Conservation (phyloP, 2,113 vertebrate genomes). For the Microtus ochrogaster region DNA sequence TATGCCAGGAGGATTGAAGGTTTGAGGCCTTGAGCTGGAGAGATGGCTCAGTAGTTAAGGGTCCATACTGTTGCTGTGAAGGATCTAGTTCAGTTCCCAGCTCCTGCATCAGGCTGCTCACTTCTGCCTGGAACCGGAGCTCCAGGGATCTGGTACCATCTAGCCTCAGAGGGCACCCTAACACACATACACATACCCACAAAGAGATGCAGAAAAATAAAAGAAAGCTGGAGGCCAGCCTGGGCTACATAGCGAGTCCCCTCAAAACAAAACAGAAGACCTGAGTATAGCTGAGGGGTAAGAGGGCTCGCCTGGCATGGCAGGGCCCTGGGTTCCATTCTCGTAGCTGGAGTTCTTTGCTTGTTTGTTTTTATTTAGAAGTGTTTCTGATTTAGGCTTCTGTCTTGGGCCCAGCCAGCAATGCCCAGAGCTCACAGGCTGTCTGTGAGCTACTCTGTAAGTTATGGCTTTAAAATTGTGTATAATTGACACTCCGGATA, state of each 20-base stretch:
- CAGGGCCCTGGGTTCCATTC: not conserved
- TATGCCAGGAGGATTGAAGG: not conserved
- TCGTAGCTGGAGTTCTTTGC: not conserved
- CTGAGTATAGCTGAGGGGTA: not conserved
- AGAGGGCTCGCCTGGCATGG: not conserved
- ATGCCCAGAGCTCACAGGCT: fast-evolving
- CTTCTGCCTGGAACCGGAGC: too few species aligned
- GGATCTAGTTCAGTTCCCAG: not conserved
- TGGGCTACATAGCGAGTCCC: not conserved
- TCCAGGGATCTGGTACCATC: not conserved
- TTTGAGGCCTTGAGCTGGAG: not conserved
- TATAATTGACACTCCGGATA: not conserved
- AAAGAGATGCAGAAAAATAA: not conserved
- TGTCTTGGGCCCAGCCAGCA: too few species aligned
- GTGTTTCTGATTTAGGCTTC: not conserved
- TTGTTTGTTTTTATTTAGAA: not conserved
- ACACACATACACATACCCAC: not conserved
- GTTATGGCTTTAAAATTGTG: not conserved
- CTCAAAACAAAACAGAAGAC: not conserved
- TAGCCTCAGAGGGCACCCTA: not conserved
- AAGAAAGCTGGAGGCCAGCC: not conserved
- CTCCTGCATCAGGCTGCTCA: not conserved
- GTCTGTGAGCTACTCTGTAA: not conserved
- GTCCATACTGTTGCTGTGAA: not conserved
- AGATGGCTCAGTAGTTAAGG: not conserved